Evolutionary conservation across 2,797 vertebrate species (phyloP).

Genomic region (Bovichtus variegatus): DNA sequence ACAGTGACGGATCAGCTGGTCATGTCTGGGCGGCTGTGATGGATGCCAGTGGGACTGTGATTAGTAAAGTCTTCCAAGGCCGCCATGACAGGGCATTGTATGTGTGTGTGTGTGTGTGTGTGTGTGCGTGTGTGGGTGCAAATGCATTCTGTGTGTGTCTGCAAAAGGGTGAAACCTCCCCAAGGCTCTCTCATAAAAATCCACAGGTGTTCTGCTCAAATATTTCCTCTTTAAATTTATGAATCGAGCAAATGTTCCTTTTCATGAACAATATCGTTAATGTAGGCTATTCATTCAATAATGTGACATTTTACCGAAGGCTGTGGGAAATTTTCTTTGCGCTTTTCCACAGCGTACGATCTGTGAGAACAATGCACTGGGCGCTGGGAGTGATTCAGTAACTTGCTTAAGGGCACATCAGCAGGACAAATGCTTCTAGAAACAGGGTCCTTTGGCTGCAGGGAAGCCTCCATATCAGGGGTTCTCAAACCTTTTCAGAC

Average conservation of each 20-base stretch:
- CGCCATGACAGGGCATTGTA: slow-evolving; percentile 64
- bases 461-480: too few relatives aligned
- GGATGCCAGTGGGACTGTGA: slow-evolving; percentile 79
- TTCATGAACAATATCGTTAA: slow-evolving; percentile 41
- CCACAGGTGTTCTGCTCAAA: slow-evolving; percentile 56
- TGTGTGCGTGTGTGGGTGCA: slow-evolving; percentile 27
- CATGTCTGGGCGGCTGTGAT: slow-evolving; percentile 82
- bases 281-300: slow-evolving; percentile 51
- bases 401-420: slow-evolving; percentile 41
- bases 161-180: slow-evolving; percentile 42
- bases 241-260: slow-evolving; percentile 41
- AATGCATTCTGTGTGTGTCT: slow-evolving; percentile 40
- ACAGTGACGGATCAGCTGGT: slow-evolving; percentile 81
- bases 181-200: slow-evolving; percentile 45
- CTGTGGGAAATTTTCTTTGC: slow-evolving; percentile 33
- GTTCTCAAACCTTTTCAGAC: too few relatives aligned
- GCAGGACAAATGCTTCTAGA: slow-evolving; percentile 15
- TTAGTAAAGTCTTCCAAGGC: slow-evolving; percentile 83
- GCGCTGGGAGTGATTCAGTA: slow-evolving; percentile 29
- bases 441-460: slow-evolving; percentile 21
- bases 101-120: slow-evolving; percentile 30
- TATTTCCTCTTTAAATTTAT: slow-evolving; percentile 33
- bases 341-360: slow-evolving; percentile 5
- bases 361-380: slow-evolving; percentile 20
- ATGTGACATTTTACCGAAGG: slow-evolving; percentile 41